A percentile compares a stretch with the other conserved stretches of the same genome.
Conservation (phyloP, 2,888 invertebrate genomes). For the Aphidius colemani region DNA sequence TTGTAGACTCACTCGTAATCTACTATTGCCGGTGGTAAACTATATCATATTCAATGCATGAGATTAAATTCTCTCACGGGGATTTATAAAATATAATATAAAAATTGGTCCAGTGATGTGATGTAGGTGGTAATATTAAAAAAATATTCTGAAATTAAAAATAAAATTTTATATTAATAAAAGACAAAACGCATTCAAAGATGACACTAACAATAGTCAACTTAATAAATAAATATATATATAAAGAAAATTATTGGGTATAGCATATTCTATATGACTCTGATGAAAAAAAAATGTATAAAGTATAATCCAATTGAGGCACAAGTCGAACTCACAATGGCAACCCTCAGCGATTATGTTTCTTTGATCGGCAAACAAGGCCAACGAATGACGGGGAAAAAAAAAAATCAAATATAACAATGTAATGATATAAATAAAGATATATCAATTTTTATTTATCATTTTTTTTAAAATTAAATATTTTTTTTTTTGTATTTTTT, state of each 20-base stretch:
- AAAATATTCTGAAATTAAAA: too few species aligned
- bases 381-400: not conserved
- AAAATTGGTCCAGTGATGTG: not conserved
- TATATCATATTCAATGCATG: too few species aligned
- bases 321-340: constrained; percentile 35
- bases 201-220: not conserved
- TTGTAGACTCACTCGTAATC: not conserved
- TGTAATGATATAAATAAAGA: too few species aligned
- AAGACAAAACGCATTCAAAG: constrained; percentile 2
- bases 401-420: constrained; percentile 6
- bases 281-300: constrained; percentile 15
- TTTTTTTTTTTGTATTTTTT: not conserved
- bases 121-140: too few species aligned
- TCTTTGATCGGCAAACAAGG: constrained; percentile 44
- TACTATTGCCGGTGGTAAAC: not conserved
- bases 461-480: too few species aligned
- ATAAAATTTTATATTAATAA: constrained; percentile 18
- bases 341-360: constrained; percentile 27
- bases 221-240: not conserved
- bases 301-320: constrained; percentile 40
- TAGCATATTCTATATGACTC: not conserved
- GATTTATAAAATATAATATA: constrained; percentile 4
- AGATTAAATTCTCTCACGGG: constrained; percentile 19
- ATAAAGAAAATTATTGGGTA: not conserved
- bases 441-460: too few species aligned